Base-by-base conservation (phyloP, 2,113 vertebrate genomes). In the Rafetus swinhoei region DNA sequence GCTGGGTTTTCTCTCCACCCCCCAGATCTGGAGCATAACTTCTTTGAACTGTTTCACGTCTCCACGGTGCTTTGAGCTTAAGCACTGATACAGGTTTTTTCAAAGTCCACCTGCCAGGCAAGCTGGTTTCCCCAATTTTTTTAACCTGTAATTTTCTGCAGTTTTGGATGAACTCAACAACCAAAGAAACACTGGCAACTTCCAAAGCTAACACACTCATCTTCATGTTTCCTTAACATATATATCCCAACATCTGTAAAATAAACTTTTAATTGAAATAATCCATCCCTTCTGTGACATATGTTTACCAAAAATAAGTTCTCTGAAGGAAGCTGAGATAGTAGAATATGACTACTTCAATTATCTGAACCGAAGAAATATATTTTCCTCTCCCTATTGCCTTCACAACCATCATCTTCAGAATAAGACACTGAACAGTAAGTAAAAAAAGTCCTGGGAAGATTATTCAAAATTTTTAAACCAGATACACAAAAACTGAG, bases 131-230 rank as follows among this genome's bases (percentile, higher is more conserved):
- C 22, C 53, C 25, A 10, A 0, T 53, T 27, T 15, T 22, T 21
- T 1, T 8, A 2, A 54, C 65, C 65, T 32, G 0, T 0, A 3
- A n/a, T 87, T 45, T 88, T 54, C 56, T 39, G 62, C 1, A 0
- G 52, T 1, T 86, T 21, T 32, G 9, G 9, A 2, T 21, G 72
- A 93, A 79, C 11, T 60, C 74, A 45, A 4, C 3, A 83, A 10
- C 62, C n/a, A n/a, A n/a, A n/a, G 62, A 69, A 69, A n/a, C 16
- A 32, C 62, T n/a, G 7, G 62, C 9, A 69, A 69, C 32, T n/a
- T n/a, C 62, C 62, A 69, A 69, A n/a, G 16, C 11, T 90, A 72
- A 7, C n/a, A 81, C 0, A 39, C 1, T 52, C 6, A 69, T n/a
- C 62, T 69, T 69, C 62, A 69, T 19, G 62, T 69, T 69, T n/a